Conservation (phyloP, 2,113 vertebrate genomes). For the rabbit (Oryctolagus cuniculus) region DNA sequence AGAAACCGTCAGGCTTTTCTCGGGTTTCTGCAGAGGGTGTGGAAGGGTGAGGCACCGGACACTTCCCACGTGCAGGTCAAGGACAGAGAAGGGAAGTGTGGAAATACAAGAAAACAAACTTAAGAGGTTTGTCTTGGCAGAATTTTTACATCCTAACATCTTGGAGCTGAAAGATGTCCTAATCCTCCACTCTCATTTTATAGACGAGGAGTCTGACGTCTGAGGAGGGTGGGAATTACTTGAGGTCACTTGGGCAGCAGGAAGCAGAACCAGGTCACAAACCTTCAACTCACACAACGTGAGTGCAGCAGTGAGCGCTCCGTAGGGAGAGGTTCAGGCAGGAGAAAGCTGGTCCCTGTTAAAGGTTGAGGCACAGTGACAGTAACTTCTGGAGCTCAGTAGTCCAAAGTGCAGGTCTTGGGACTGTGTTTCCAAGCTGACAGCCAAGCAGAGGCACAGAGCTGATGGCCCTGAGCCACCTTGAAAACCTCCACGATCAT, state of each 20-base stretch:
- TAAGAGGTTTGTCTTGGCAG: conserved; percentile 66
- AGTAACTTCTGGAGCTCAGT: not conserved
- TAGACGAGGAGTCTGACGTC: conserved; percentile 48
- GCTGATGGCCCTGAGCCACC: not conserved
- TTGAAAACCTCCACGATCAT: not conserved
- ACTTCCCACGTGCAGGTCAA: conserved; percentile 63
- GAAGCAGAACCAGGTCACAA: not conserved
- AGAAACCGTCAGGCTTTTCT: conserved; percentile 61
- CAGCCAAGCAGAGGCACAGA: not conserved
- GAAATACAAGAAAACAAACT: conserved; percentile 56
- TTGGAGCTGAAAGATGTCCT: not conserved
- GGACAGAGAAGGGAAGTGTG: conserved; percentile 18
- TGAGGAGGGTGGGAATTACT: not conserved
- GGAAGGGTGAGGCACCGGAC: conserved; percentile 65
- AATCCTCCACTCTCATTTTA: not conserved
- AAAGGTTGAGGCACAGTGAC: not conserved
- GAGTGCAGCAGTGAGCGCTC: not conserved
- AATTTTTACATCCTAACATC: conserved; percentile 17
- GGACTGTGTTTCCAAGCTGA: not conserved
- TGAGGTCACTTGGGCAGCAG: not conserved
- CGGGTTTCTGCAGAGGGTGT: conserved; percentile 65
- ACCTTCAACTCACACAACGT: not conserved
- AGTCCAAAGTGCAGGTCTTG: not conserved
- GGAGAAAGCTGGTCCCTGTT: not conserved
- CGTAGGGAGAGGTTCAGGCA: not conserved